Conservation (phyloP, 2,113 vertebrate genomes). For the Rhynchopsitta pachyrhyncha region DNA sequence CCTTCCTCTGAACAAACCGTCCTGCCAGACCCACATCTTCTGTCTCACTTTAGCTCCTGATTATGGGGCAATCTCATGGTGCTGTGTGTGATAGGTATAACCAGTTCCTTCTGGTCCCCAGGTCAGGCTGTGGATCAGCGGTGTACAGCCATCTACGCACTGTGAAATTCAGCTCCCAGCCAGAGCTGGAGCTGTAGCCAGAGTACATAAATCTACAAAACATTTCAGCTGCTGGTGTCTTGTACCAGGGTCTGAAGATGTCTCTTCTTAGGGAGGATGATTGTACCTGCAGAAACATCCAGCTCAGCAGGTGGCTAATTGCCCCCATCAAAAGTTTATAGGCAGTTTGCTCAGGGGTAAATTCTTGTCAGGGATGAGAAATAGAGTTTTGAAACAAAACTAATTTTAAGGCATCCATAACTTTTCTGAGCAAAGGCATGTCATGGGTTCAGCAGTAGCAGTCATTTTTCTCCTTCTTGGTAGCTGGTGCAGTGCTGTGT, state of each 20-base stretch:
- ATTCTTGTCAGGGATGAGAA: background rate
- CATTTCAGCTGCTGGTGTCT: background rate
- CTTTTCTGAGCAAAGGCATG: background rate
- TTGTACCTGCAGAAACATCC: background rate
- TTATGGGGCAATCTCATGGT: accelerated
- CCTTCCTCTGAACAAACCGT: background rate
- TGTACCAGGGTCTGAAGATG: accelerated
- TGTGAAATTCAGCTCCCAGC: accelerated
- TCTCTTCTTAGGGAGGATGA: accelerated
- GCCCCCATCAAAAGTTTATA: background rate
- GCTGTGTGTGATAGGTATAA: accelerated
- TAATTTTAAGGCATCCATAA: background rate
- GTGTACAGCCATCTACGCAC: background rate
- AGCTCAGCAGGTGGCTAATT: background rate
- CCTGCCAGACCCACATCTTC: background rate
- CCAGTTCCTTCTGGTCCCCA: background rate
- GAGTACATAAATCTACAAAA: background rate
- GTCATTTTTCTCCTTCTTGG: no score
- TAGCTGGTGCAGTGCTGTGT: no score
- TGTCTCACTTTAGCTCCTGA: background rate
- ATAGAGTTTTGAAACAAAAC: background rate
- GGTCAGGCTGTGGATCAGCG: background rate
- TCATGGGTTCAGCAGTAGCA: no score
- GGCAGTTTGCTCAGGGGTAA: background rate
- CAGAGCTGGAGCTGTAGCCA: background rate